Evolutionary conservation across 1,140 invertebrate species (phyloP).

Genomic region (Drosophila sechellia): DNA sequence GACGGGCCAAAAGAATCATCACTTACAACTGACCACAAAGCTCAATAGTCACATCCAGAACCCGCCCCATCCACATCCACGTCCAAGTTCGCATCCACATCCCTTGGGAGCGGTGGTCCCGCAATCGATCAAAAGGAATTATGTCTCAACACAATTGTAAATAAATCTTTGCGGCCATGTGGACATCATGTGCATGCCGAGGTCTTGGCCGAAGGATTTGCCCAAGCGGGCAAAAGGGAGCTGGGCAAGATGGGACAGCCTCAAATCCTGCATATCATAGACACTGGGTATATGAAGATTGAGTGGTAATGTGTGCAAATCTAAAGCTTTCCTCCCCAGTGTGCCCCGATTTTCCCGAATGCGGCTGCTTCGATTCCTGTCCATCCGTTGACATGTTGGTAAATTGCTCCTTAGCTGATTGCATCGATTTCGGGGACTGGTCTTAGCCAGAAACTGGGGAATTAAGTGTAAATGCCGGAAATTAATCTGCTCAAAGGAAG

Average conservation of each 20-base stretch:
- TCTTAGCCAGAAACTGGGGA: slow-evolving; percentile 55
- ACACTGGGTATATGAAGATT: slow-evolving; percentile 66
- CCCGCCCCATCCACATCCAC: background rate
- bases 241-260: slow-evolving; percentile 3
- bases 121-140: slow-evolving; percentile 81
- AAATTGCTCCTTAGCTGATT: slow-evolving; percentile 81
- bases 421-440: slow-evolving; percentile 61
- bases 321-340: slow-evolving; percentile 58
- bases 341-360: slow-evolving; percentile 4
- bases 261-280: slow-evolving; percentile 64
- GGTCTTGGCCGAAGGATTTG: slow-evolving; percentile 41
- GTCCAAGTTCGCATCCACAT: slow-evolving; percentile 3
- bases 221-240: slow-evolving; percentile 5
- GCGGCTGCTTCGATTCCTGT: slow-evolving; percentile 9
- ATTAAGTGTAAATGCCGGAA: slow-evolving; percentile 78
- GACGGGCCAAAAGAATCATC: slow-evolving; percentile 73
- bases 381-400: slow-evolving; percentile 74
- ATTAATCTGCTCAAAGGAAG: slow-evolving; percentile 72
- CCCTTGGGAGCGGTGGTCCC: slow-evolving; percentile 23
- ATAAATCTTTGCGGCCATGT: slow-evolving; percentile 80
- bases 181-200: slow-evolving; percentile 74
- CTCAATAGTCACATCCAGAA: too few relatives aligned
- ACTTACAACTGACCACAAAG: slow-evolving; percentile 72
- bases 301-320: slow-evolving; percentile 82
- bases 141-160: slow-evolving; percentile 83